These are phyloP conservation scores for Chymomyza procnemis DNA, from an alignment of 2,888 invertebrate species.

Conservation along the genomic window DNA sequence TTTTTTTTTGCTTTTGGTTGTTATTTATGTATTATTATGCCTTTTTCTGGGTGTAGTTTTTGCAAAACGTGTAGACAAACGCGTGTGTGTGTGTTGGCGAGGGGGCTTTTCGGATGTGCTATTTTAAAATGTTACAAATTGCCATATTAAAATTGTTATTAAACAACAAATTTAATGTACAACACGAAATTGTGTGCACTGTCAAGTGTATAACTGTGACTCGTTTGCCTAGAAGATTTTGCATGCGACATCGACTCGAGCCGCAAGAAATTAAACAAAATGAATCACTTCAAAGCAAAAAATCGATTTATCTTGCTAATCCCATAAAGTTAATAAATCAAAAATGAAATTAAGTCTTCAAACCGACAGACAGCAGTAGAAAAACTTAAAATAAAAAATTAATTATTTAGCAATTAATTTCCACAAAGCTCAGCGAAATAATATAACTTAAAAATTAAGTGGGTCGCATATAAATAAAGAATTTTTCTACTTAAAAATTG, in stretches of 20 bases:
- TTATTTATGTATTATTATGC: slow-evolving; percentile 28
- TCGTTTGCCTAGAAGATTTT: no score
- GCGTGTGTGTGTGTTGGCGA: slow-evolving; percentile 7
- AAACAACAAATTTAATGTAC: slow-evolving; percentile 43
- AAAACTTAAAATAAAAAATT: background rate
- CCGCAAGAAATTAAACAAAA: background rate
- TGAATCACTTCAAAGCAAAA: background rate
- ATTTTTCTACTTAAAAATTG: slow-evolving; percentile 15
- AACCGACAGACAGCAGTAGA: no score
- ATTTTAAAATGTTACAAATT: slow-evolving; percentile 45
- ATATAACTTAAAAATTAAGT: no score
- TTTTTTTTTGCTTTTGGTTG: slow-evolving; percentile 29
- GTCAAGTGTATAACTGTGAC: background rate
- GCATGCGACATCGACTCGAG: no score
- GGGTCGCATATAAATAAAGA: no score
- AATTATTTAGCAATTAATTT: slow-evolving; percentile 48
- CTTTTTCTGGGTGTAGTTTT: slow-evolving; percentile 26
- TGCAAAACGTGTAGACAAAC: slow-evolving; percentile 45
- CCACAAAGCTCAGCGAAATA: slow-evolving; percentile 15
- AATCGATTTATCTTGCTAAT: no score
- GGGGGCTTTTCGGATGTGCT: slow-evolving; percentile 11
- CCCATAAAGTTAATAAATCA: no score
- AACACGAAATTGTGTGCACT: slow-evolving; percentile 30
- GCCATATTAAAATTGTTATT: slow-evolving; percentile 25
- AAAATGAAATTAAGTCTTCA: no score